Evolutionary conservation across 2,888 invertebrate genomes (phyloP), one percentile per base, ranked within the genome.

Genomic region (Priocnemis perturbator): DNA sequence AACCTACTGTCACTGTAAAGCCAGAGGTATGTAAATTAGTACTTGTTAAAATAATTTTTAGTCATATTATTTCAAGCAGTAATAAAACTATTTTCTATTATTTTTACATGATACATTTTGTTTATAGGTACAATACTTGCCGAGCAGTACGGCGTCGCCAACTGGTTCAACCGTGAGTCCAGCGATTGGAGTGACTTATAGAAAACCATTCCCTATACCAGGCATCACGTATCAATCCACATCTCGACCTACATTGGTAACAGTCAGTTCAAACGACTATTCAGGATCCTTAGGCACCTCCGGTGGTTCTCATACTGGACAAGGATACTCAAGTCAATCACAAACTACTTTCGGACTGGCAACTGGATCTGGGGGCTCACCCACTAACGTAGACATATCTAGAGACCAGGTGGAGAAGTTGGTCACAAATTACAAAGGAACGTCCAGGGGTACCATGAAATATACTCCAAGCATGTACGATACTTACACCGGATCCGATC

Each of bases 391-490:
- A 2, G 74, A 64, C 7, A 81, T 79, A 20, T 23, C 80, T 1
- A 70, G 66, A 44, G 73, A 78, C 11, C 71, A 85, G 53, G 78
- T 78, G 0, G 67, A 76, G 5, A 83, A 83, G 56, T 56, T 81
- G 0, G 57, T 78, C 9, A 78, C 77, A 1, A 86, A 83, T 48
- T 82, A 85, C 56, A 76, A 83, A 53, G 37, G 37, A 37, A 11
- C 37, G 37, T 37, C 37, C 4, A 77, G 87, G 64, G 87, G 88
- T 44, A 76, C 69, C 3, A 74, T 79, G 0, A 86, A 77, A 64
- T 87, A 83, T 23, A 81, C 79, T 17, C 79, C 87, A n/a, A 78
- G 50, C 14, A 19, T 45, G 0, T 82, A 81, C 59, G 83, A 83
- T 17, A 62, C 67, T 9, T 77, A 76, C 21, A 47, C 53, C 17